Conservation (phyloP, 1,140 invertebrate species). For the Nasonia longicornis region DNA sequence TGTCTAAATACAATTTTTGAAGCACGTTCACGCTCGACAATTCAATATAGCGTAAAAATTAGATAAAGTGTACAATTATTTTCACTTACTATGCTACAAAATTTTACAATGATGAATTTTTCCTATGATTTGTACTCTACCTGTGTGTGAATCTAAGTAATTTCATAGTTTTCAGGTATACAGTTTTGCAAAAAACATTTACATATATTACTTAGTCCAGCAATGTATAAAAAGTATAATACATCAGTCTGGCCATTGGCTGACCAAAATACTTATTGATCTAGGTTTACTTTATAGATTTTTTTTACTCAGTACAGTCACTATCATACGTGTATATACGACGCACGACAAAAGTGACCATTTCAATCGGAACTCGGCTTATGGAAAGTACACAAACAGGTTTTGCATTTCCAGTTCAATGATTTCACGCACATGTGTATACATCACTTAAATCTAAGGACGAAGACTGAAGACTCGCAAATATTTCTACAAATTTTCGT, state of each 20-base stretch:
- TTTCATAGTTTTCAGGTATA: constrained; percentile 58
- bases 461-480: constrained; percentile 14
- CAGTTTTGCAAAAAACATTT: constrained; percentile 58
- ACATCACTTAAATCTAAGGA: constrained; percentile 22
- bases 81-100: constrained; percentile 59
- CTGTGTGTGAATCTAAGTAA: constrained; percentile 57
- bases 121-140: constrained; percentile 61
- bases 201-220: constrained; percentile 60
- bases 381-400: constrained; percentile 3
- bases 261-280: constrained; percentile 59
- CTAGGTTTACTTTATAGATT: constrained; percentile 42
- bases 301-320: constrained; percentile 32
- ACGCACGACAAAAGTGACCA: constrained; percentile 36
- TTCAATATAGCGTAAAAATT: constrained; percentile 46
- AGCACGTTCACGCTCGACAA: constrained; percentile 35
- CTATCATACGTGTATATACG: constrained; percentile 27
- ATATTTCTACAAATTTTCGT: constrained; percentile 29
- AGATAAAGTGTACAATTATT: constrained; percentile 53
- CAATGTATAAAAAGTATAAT: constrained; percentile 66
- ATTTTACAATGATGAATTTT: constrained; percentile 58
- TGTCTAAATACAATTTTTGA: constrained; percentile 48
- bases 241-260: constrained; percentile 64
- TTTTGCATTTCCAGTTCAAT: constrained; percentile 31
- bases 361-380: constrained; percentile 35
- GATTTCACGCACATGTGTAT: constrained; percentile 7